phyloP scores from a whole-genome alignment of 1,140 invertebrate species.

The Drosophila nannoptera region DNA sequence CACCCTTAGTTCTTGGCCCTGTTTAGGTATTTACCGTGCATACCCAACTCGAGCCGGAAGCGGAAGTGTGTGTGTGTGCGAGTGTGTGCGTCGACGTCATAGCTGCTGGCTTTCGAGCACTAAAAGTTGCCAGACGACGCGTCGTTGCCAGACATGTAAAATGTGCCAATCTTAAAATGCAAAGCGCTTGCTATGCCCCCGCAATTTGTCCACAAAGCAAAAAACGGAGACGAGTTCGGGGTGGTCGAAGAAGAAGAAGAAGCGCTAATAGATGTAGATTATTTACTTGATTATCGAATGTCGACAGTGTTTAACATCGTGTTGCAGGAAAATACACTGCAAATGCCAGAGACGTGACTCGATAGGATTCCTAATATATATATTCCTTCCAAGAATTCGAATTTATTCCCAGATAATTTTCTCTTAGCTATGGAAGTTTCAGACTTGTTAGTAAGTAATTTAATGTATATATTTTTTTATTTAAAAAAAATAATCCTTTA shows the following conservation, averaged over 20 bases:
- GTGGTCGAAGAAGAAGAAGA: not conserved
- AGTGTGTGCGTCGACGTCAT: conserved; percentile 13
- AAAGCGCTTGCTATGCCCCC: not conserved
- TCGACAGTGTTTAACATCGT: conserved; percentile 6
- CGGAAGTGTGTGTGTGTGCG: conserved; percentile 34
- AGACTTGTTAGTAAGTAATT: not conserved
- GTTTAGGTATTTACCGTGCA: conserved; percentile 53
- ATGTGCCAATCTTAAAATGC: conserved; percentile 25
- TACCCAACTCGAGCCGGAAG: conserved; percentile 25
- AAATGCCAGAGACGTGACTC: not conserved
- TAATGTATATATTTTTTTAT: not conserved
- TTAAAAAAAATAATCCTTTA: too few species aligned
- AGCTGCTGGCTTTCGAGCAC: conserved; percentile 48
- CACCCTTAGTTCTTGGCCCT: conserved; percentile 44
- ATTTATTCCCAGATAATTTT: not conserved
- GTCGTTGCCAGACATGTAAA: conserved; percentile 30
- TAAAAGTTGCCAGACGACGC: conserved; percentile 33
- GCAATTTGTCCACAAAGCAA: not conserved
- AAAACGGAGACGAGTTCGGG: not conserved
- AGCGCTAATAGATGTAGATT: conserved; percentile 31
- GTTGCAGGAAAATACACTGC: not conserved
- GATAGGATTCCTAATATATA: not conserved
- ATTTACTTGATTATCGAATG: conserved; percentile 36
- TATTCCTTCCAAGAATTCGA: not conserved
- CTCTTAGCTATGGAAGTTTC: not conserved